Conservation (phyloP, 2,888 invertebrate species). For the Brenthis daphne region DNA sequence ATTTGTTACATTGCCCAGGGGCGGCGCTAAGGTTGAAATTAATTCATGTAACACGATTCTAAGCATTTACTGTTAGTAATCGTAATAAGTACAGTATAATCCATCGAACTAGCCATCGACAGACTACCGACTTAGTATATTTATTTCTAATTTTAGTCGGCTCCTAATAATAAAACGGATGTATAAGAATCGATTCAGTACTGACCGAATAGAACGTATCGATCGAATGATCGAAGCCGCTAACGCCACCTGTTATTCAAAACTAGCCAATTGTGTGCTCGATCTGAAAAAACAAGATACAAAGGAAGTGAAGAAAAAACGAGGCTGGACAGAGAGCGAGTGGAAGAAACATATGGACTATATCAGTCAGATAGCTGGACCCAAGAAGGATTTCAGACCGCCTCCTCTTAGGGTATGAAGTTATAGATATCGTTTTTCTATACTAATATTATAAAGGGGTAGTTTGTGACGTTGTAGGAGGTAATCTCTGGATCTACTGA, state of each 20-base stretch:
- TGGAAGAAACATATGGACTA: slow-evolving; percentile 78
- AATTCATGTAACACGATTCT: no score
- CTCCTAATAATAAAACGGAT: slow-evolving; percentile 57
- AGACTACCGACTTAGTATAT: not conserved
- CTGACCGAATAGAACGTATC: slow-evolving; percentile 59
- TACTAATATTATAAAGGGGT: no score
- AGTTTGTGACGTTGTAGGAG: no score
- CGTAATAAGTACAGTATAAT: no score
- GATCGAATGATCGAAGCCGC: slow-evolving; percentile 67
- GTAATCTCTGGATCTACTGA: no score
- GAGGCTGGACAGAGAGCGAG: slow-evolving; percentile 65
- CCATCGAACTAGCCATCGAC: no score
- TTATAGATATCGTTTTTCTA: no score
- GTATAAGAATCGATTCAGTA: slow-evolving; percentile 60
- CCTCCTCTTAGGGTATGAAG: slow-evolving; percentile 50
- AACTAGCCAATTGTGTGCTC: slow-evolving; percentile 64
- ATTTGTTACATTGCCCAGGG: no score
- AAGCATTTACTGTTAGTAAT: no score
- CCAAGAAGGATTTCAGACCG: slow-evolving; percentile 54
- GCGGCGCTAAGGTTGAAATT: no score
- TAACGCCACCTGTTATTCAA: slow-evolving; percentile 65
- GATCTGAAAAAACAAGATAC: slow-evolving; percentile 62
- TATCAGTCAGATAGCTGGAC: slow-evolving; percentile 62
- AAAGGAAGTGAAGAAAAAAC: slow-evolving; percentile 63
- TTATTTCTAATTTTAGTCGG: slow-evolving; percentile 55